phyloP scores from a whole-genome alignment of 1,140 invertebrate genomes.

The Ericerus pela region DNA sequence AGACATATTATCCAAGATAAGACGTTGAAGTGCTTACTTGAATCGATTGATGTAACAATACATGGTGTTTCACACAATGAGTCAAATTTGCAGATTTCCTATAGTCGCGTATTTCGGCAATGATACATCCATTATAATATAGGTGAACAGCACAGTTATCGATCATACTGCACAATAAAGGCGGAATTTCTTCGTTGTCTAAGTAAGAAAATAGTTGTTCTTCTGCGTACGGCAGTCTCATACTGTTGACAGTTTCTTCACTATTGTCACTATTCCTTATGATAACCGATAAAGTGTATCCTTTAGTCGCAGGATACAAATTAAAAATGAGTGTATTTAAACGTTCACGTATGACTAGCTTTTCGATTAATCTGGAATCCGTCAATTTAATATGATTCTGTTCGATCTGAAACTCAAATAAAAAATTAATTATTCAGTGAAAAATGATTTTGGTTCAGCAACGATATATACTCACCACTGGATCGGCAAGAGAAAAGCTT shows the following conservation, averaged over 20 bases:
- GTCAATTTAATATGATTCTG: conserved; percentile 36
- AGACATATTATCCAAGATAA: neutral
- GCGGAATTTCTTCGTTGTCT: conserved; percentile 72
- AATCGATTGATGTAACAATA: conserved; percentile 71
- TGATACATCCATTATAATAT: conserved; percentile 82
- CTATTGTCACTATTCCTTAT: conserved; percentile 6
- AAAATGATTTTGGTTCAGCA: no score
- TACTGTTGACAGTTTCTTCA: conserved; percentile 4
- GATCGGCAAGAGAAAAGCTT: neutral
- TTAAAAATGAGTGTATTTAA: conserved; percentile 79
- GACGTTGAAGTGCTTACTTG: conserved; percentile 40
- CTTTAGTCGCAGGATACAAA: conserved; percentile 79
- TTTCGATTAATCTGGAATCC: conserved; percentile 65
- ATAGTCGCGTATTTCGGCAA: conserved; percentile 79
- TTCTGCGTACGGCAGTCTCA: conserved; percentile 6
- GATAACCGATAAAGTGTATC: conserved; percentile 52
- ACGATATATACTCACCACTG: neutral
- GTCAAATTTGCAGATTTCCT: conserved; percentile 37
- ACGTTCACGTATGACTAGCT: conserved; percentile 65
- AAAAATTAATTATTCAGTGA: neutral
- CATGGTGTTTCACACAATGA: conserved; percentile 44
- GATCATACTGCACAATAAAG: conserved; percentile 66
- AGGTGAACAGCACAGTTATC: conserved; percentile 63
- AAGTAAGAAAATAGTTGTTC: conserved; percentile 36
- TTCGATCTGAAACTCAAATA: conserved; percentile 8